phyloP scores from a whole-genome alignment of 92 coral and sea anemone species.

The Porites divaricata region DNA sequence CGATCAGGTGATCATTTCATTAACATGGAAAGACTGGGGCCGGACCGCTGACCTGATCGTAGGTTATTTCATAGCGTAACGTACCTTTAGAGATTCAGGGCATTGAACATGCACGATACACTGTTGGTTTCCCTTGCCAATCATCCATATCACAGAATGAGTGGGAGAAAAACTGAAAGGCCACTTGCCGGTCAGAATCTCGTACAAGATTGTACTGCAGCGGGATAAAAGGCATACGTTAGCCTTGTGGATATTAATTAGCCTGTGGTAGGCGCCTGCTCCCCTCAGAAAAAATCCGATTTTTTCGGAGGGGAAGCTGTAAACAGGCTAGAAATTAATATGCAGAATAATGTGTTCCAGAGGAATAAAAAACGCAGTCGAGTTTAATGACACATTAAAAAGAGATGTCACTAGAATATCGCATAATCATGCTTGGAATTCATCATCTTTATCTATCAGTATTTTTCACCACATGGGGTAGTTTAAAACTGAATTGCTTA shows the following conservation, averaged over 20 bases:
- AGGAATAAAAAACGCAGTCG: no score
- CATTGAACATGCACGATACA: slow-evolving; percentile 79
- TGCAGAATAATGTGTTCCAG: no score
- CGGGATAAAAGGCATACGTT: not conserved
- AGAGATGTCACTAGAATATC: no score
- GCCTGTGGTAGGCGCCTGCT: no score
- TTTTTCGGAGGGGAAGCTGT: no score
- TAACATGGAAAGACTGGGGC: not conserved
- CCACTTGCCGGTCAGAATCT: slow-evolving; percentile 90
- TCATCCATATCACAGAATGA: slow-evolving; percentile 95
- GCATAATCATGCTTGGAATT: no score
- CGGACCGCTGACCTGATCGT: not conserved
- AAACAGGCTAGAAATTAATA: no score
- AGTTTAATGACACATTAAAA: no score
- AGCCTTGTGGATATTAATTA: not conserved
- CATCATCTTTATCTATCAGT: no score
- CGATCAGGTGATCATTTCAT: not conserved
- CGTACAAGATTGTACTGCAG: slow-evolving; percentile 88
- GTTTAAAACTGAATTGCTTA: no score
- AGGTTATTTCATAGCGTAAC: not conserved
- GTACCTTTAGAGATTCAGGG: slow-evolving; percentile 90
- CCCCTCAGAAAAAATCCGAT: no score
- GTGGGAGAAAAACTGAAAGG: slow-evolving; percentile 82
- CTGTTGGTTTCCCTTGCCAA: slow-evolving; percentile 92
- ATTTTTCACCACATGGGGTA: no score